phyloP scores from a whole-genome alignment of 2,888 invertebrate genomes.

The Meloe dianella region DNA sequence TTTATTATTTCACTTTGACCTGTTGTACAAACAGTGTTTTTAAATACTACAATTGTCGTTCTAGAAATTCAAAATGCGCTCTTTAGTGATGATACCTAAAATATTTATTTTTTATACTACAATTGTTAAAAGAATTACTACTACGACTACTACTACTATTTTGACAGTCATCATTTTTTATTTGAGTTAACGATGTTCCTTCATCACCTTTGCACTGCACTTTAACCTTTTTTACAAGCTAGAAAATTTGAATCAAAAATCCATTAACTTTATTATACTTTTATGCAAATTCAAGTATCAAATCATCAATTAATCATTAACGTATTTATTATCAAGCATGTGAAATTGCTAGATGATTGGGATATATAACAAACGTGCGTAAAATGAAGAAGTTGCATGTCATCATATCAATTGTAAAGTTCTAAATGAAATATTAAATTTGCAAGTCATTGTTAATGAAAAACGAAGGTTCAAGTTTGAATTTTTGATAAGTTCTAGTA shows the following conservation, averaged over 20 bases:
- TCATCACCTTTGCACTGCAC: background rate
- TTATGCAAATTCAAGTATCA: conserved; percentile 20
- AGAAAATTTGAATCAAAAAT: conserved; percentile 22
- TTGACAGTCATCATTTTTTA: conserved; percentile 14
- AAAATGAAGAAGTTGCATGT: conserved; percentile 15
- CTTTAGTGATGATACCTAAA: too few species aligned
- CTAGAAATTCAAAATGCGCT: too few species aligned
- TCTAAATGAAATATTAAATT: conserved; percentile 19
- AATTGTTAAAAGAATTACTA: too few species aligned
- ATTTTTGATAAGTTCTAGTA: background rate
- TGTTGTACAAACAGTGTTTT: too few species aligned
- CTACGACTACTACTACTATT: too few species aligned
- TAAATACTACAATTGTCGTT: too few species aligned
- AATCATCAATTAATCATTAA: conserved; percentile 22
- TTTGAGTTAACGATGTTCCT: background rate
- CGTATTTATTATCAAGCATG: conserved; percentile 1
- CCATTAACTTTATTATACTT: conserved; percentile 16
- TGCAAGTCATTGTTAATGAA: conserved; percentile 22
- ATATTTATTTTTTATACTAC: too few species aligned
- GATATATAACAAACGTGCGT: background rate
- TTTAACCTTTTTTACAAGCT: conserved; percentile 8
- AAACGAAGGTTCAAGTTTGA: background rate
- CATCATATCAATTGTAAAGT: conserved; percentile 12
- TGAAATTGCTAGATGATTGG: conserved; percentile 11
- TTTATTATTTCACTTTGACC: too few species aligned